Evolutionary conservation across 2,888 invertebrate species (phyloP), one percentile per base, ranked within the genome.

Genomic region (Anagyrus pseudococci): DNA sequence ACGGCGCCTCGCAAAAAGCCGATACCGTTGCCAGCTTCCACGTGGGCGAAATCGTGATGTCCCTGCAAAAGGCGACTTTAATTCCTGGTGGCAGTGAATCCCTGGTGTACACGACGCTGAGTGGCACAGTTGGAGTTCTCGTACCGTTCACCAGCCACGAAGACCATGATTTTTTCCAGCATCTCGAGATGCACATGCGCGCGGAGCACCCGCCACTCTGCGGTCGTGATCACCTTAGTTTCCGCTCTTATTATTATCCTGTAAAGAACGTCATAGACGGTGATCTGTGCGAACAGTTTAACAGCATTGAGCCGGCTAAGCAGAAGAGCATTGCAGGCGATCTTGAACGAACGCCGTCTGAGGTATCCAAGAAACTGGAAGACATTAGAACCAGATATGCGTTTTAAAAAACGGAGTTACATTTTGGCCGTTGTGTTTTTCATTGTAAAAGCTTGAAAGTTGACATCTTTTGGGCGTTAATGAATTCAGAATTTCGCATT

Each of bases 121-220:
- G 96, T 65, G 99, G 98, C 2, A 89, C 94, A 0, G 92, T 98
- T 0, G 97, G 97, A 1, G 95, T 96, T 7, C 84, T 98, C 41
- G 91, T 97, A 20, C 96, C 97, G 0, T 97, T 98, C 76, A 95
- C 96, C 0, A 94, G 95, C 19, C 89, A 95, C 72, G 97, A 98
- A 84, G 98, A 99, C 81, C 97, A 96, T 73, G 99, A 99, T 79
- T 98, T 99, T 81, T 99, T 99, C 84, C 98, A 98, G 78, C 97
- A 98, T 83, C 84, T 99, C 67, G 99, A 99, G 82, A 99, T 99
- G 98, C 98, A 99, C 81, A 96, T 99, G 96, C 85, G 99, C 55
- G 94, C 96, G 68, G 98, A 99, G 81, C 93, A 97, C 82, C 88
- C 96, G 0, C 98, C 99, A 0, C 83, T 99, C 0, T 97, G 98